These are phyloP conservation scores for Megathymus violae DNA, from an alignment of 1,140 invertebrate genomes.

Conservation along the genomic window DNA sequence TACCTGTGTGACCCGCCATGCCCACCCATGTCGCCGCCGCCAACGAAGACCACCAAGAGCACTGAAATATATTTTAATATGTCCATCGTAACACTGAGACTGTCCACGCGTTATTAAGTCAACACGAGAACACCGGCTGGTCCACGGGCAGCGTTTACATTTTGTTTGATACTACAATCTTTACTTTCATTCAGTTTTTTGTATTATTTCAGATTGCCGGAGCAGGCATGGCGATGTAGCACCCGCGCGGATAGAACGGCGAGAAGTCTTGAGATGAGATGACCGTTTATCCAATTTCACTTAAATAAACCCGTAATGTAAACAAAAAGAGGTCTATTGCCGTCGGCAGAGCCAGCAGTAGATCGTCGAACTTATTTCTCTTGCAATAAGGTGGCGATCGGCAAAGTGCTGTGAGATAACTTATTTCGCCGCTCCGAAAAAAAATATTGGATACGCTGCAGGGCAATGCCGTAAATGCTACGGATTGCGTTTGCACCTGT, in stretches of 20 bases:
- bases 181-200: constrained; percentile 55
- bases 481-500: constrained; percentile 40
- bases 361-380: constrained; percentile 50
- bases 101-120: constrained; percentile 31
- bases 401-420: constrained; percentile 55
- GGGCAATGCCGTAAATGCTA: constrained; percentile 62
- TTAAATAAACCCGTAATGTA: constrained; percentile 81
- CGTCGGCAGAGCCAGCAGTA: constrained; percentile 52
- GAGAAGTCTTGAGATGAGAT: constrained; percentile 71
- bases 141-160: constrained; percentile 59
- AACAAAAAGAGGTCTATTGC: constrained; percentile 73
- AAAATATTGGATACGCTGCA: constrained; percentile 59
- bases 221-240: constrained; percentile 43
- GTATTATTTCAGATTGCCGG: constrained; percentile 52
- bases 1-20: constrained; percentile 73
- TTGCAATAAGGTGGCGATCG: constrained; percentile 43
- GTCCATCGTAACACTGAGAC: constrained; percentile 53
- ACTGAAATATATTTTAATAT: constrained; percentile 59
- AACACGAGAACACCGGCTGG: constrained; percentile 34
- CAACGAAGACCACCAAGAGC: constrained; percentile 58
- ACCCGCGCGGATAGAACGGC: constrained; percentile 62
- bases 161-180: constrained; percentile 57
- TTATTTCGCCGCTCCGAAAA: constrained; percentile 71
- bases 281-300: constrained; percentile 81
- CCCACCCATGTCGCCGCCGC: constrained; percentile 62